Evolutionary conservation across 2,888 invertebrate species (phyloP).

Genomic region (Dorcus parallelipipedus): DNA sequence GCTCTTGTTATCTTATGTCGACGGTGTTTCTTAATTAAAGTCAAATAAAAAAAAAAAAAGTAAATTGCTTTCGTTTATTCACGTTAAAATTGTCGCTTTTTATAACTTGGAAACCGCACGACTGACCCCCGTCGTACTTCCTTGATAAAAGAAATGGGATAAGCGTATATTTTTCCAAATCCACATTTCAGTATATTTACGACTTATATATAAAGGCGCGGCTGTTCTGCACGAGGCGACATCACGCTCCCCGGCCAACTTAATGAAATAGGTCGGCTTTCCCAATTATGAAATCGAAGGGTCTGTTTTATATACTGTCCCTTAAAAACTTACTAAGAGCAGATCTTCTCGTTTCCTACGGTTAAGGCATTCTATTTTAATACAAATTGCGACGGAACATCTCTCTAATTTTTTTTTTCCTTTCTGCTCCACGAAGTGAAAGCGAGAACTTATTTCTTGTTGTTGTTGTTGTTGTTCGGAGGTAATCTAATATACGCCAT

Average conservation of each 20-base stretch:
- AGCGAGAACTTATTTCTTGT: too few species aligned
- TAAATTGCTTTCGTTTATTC: too few species aligned
- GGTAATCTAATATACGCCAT: conserved; percentile 29
- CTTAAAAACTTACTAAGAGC: conserved; percentile 25
- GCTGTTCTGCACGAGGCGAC: conserved; percentile 19
- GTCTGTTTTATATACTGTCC: conserved; percentile 23
- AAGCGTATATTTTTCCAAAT: conserved; percentile 37
- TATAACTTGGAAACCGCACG: too few species aligned
- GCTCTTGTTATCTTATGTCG: conserved; percentile 2
- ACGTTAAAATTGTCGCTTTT: too few species aligned
- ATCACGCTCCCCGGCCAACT: conserved; percentile 33
- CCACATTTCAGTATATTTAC: conserved; percentile 41
- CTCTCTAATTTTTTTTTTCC: conserved; percentile 1
- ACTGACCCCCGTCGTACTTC: conserved; percentile 26
- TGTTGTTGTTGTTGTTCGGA: conserved; percentile 1
- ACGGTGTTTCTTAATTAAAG: not conserved
- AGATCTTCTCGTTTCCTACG: too few species aligned
- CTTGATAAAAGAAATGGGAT: conserved; percentile 37
- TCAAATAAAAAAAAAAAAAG: too few species aligned
- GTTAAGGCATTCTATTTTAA: not conserved
- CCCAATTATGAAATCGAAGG: conserved; percentile 39
- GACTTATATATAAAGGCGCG: conserved; percentile 28
- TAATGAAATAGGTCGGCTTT: conserved; percentile 41
- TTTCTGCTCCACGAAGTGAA: not conserved
- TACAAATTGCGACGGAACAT: conserved; percentile 4